Percentiles rank a stretch among this genome's conserved stretches.
phyloP scores from a whole-genome alignment of 2,113 vertebrate genomes.

The Thunnus thynnus region DNA sequence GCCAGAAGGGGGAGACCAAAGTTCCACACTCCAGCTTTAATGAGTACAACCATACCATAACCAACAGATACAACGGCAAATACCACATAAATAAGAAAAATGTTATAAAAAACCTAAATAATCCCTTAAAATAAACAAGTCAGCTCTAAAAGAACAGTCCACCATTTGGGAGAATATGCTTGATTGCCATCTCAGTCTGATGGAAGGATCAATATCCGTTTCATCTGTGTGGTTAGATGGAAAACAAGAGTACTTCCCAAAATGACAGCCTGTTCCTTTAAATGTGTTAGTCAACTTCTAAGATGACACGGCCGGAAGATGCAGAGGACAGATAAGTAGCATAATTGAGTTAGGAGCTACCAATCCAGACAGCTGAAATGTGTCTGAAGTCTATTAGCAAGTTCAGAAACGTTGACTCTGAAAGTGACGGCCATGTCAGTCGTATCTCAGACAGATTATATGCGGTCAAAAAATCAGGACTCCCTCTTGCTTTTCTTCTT shows the following conservation, averaged over 20 bases:
- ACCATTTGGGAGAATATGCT: too few species aligned
- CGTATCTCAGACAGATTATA: too few species aligned
- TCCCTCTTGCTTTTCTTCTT: background rate
- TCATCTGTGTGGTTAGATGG: background rate
- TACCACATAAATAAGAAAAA: too few species aligned
- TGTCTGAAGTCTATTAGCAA: constrained; percentile 30
- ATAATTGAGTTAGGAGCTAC: constrained; percentile 15
- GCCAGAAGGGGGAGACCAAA: too few species aligned
- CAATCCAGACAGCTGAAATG: constrained; percentile 24
- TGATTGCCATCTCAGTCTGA: background rate
- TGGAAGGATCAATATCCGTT: background rate
- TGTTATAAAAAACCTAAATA: too few species aligned
- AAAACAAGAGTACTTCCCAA: background rate
- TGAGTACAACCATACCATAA: too few species aligned
- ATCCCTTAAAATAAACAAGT: too few species aligned
- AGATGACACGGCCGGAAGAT: background rate
- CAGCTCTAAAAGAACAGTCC: too few species aligned
- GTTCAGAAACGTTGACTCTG: background rate
- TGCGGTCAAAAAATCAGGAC: background rate
- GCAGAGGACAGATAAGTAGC: constrained; percentile 6
- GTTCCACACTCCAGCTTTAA: too few species aligned
- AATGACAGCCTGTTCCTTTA: background rate
- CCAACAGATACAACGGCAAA: too few species aligned
- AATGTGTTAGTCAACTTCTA: background rate
- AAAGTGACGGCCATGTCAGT: background rate